Conservation (phyloP, 2,797 vertebrate species). For the Mycteria americana region DNA sequence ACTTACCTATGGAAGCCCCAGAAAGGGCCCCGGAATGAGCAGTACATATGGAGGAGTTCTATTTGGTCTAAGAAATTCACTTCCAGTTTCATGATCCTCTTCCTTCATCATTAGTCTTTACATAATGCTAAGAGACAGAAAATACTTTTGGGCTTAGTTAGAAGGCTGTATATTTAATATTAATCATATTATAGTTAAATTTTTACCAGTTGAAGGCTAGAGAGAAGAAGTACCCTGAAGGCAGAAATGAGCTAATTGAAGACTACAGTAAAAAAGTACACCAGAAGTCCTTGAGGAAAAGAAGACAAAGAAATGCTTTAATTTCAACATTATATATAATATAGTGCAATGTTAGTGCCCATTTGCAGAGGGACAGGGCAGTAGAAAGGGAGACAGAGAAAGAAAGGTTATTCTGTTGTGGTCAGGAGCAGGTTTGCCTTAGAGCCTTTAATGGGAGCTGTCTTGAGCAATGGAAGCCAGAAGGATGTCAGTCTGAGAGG, state of each 20-base stretch:
- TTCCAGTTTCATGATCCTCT: background rate
- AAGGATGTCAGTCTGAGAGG: background rate
- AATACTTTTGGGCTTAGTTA: background rate
- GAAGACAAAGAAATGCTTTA: background rate
- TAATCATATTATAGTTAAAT: conserved; percentile 8
- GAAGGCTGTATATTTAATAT: conserved; percentile 20
- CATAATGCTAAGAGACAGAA: background rate
- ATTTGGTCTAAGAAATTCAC: background rate
- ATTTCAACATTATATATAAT: background rate
- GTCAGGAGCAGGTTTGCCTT: background rate
- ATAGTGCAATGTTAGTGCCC: background rate
- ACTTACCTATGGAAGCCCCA: background rate
- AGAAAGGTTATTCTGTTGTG: background rate
- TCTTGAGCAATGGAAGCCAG: background rate
- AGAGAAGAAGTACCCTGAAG: background rate
- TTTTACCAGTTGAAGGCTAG: background rate
- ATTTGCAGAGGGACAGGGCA: background rate
- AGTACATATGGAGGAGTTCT: background rate
- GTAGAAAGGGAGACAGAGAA: background rate
- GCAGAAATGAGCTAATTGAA: conserved; percentile 19
- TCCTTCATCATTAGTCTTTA: background rate
- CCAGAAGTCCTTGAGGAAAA: background rate
- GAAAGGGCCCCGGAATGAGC: background rate
- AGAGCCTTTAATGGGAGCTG: background rate
- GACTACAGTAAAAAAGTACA: background rate